Percentiles rank a stretch among this genome's conserved stretches.
phyloP scores from a whole-genome alignment of 2,113 vertebrate genomes.

The Peromyscus leucopus region DNA sequence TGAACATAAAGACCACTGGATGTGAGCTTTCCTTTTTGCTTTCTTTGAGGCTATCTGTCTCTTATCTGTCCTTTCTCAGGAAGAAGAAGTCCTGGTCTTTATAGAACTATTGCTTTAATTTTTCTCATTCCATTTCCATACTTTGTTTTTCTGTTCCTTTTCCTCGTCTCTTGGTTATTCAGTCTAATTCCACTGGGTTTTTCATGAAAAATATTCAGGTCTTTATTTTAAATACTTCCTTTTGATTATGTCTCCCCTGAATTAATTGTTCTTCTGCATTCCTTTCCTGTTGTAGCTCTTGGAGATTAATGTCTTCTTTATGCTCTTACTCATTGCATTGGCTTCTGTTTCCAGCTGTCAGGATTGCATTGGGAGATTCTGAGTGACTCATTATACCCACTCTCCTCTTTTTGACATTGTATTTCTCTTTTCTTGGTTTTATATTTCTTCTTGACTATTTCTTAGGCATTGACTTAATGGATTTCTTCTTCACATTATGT shows the following conservation, averaged over 20 bases:
- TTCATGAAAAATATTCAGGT: neutral
- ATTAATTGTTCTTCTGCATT: neutral
- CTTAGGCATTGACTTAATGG: neutral
- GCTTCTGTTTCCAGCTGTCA: neutral
- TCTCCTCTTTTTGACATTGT: neutral
- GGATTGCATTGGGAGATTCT: neutral
- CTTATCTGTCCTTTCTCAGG: neutral
- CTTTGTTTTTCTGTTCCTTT: neutral
- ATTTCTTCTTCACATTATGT: neutral
- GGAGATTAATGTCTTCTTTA: neutral
- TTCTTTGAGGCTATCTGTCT: neutral
- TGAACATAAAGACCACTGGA: constrained; percentile 1
- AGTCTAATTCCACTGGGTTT: neutral
- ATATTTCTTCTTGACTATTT: neutral
- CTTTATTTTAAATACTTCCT: neutral
- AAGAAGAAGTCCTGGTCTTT: neutral
- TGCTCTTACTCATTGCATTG: neutral
- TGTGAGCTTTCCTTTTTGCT: constrained; percentile 26
- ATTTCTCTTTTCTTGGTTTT: neutral
- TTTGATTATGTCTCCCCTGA: neutral
- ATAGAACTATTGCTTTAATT: neutral
- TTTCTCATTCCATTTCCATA: neutral
- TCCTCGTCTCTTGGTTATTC: neutral
- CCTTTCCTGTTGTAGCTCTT: neutral
- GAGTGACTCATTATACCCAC: neutral